Percentiles rank a stretch among this genome's conserved stretches.
These are phyloP conservation scores for Iphiclides podalirius DNA, from an alignment of 2,888 invertebrate species.

Conservation along the genomic window DNA sequence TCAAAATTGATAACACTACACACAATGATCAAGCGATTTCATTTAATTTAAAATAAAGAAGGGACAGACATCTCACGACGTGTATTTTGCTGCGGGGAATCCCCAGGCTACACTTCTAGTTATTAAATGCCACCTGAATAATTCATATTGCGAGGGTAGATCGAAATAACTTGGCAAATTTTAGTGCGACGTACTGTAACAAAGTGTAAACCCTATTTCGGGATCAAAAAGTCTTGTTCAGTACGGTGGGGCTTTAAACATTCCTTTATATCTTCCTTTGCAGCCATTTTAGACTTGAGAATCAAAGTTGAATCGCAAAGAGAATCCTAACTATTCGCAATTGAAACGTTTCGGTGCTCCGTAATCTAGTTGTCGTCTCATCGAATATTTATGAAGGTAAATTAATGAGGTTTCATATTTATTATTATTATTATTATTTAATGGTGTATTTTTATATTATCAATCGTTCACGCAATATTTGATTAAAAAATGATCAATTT, in stretches of 20 bases:
- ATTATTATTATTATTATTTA: too few relatives aligned
- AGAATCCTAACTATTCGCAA: slow-evolving; percentile 41
- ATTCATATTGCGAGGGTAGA: slow-evolving; percentile 69
- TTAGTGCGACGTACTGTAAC: slow-evolving; percentile 37
- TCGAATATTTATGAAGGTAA: not conserved
- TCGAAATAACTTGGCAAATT: slow-evolving; percentile 56
- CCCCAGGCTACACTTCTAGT: slow-evolving; percentile 53
- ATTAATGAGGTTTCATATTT: not conserved
- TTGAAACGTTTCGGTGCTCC: slow-evolving; percentile 32
- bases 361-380: not conserved
- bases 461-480: too few relatives aligned
- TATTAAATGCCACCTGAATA: slow-evolving; percentile 75
- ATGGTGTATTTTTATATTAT: too few relatives aligned
- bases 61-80: slow-evolving; percentile 38
- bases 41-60: slow-evolving; percentile 40
- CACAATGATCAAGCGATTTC: slow-evolving; percentile 36
- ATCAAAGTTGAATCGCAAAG: slow-evolving; percentile 44
- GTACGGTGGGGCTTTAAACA: slow-evolving; percentile 30
- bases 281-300: slow-evolving; percentile 47
- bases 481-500: too few relatives aligned
- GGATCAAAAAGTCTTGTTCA: slow-evolving; percentile 38
- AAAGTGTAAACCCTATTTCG: slow-evolving; percentile 53
- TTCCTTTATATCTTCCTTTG: slow-evolving; percentile 35
- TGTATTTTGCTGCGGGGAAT: slow-evolving; percentile 39
- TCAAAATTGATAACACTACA: slow-evolving; percentile 7